Percentiles rank a stretch among this genome's conserved stretches.
These are phyloP conservation scores for Geophilus truncorum DNA, from an alignment of 2,888 invertebrate species.

Conservation along the genomic window DNA sequence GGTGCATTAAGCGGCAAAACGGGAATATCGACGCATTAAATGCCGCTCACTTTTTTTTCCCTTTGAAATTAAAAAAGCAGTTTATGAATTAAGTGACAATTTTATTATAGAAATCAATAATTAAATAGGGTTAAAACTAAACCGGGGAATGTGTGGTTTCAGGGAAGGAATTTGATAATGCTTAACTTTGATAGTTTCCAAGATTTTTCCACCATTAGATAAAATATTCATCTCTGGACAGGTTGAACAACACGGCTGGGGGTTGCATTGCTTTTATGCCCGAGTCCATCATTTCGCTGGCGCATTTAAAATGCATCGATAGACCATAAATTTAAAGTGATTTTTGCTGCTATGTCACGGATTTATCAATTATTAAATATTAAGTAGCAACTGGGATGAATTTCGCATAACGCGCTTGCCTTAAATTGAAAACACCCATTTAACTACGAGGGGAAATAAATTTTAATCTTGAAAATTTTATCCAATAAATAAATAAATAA, in stretches of 20 bases:
- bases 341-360: constrained; percentile 34
- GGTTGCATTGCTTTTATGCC: background rate
- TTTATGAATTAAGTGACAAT: background rate
- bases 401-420: background rate
- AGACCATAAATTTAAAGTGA: constrained; percentile 35
- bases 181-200: constrained; percentile 9
- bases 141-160: background rate
- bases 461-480: background rate
- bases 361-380: constrained; percentile 35
- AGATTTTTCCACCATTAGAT: background rate
- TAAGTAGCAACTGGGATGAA: background rate
- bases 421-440: constrained; percentile 16
- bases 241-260: background rate
- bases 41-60: background rate
- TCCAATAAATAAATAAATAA: background rate
- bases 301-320: constrained; percentile 34
- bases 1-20: background rate
- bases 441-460: background rate
- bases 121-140: background rate
- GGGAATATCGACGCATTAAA: background rate
- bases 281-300: background rate
- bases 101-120: no score
- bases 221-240: constrained; percentile 30
- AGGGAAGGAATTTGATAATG: background rate
- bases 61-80: no score